These are phyloP conservation scores for Actias luna DNA, from an alignment of 2,888 invertebrate genomes.

Conservation along the genomic window DNA sequence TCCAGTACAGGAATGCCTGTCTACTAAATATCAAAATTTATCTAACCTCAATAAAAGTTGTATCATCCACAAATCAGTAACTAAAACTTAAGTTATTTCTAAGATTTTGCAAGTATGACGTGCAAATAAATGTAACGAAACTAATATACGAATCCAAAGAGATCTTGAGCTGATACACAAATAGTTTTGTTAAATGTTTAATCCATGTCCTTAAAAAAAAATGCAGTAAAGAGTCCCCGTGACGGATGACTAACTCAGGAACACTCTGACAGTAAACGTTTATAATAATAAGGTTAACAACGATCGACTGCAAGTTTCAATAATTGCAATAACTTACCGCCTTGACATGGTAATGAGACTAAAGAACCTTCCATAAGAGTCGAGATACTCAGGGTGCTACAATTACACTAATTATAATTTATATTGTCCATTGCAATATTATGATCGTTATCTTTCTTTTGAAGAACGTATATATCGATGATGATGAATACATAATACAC, in stretches of 20 bases:
- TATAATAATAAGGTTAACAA: slow-evolving; percentile 13
- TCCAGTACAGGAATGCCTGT: too few relatives aligned
- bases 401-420: background rate
- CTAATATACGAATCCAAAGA: background rate
- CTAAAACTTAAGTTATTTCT: too few relatives aligned
- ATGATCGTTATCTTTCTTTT: too few relatives aligned
- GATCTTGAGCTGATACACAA: background rate
- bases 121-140: background rate
- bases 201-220: slow-evolving; percentile 13
- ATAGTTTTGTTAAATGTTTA: slow-evolving; percentile 12
- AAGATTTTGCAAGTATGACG: background rate
- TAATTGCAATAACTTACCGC: slow-evolving; percentile 14
- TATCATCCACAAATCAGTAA: background rate
- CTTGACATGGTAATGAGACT: slow-evolving; percentile 11
- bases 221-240: slow-evolving; percentile 12
- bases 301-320: background rate
- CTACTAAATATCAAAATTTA: too few relatives aligned
- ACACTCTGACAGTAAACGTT: slow-evolving; percentile 17
- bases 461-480: too few relatives aligned
- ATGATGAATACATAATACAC: too few relatives aligned
- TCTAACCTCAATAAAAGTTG: too few relatives aligned
- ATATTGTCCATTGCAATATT: background rate
- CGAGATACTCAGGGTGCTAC: background rate
- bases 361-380: slow-evolving; percentile 7
- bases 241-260: slow-evolving; percentile 17